Evolutionary conservation across 2,888 invertebrate genomes (phyloP), one percentile per base, ranked within the genome.

Genomic region (Caenorhabditis sp.): DNA sequence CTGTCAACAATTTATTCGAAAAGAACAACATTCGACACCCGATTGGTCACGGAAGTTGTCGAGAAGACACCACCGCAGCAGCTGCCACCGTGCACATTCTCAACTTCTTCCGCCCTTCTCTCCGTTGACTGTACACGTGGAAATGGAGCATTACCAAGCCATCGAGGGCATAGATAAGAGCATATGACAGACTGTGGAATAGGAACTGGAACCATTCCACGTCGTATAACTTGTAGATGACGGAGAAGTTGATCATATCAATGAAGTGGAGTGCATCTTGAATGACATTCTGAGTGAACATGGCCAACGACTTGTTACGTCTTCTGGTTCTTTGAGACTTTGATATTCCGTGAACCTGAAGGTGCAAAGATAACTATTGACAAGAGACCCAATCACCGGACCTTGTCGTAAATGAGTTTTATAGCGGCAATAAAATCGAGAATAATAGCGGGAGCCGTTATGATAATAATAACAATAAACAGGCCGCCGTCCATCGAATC

Each of bases 141-240:
- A 77, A 77, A 37, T 35, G 50, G 24, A 56, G 11, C 77, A 77
- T 77, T 0, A 77, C 69, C 13, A n/a, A 68, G 69, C 77, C 77
- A 47, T 77, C 77, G 4, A 77, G 24, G 9, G 53, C 26, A 50
- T 69, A 68, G 22, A 77, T 69, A 8, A 77, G 15, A 2, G 68
- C 62, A 26, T 69, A 69, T 0, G 69, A 69, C 9, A 69, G 37
- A 8, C 68, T 62, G 47, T 56, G 15, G 24, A 77, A 69, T 22
- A 77, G 28, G 50, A 69, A 77, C 22, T 56, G 50, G 32, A 61
- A 77, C 62, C 62, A 56, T 28, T 69, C 35, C 0, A 24, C 62
- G 11, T 77, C 69, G 8, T 24, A 24, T n/a, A 68, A 13, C 22
- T 55, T 44, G 37, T 35, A 69, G 13, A 69, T 28, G 0, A 61